Percentiles rank a stretch among this genome's conserved stretches.
phyloP scores from a whole-genome alignment of 2,113 vertebrate genomes.

The Gnathonemus longibarbis region DNA sequence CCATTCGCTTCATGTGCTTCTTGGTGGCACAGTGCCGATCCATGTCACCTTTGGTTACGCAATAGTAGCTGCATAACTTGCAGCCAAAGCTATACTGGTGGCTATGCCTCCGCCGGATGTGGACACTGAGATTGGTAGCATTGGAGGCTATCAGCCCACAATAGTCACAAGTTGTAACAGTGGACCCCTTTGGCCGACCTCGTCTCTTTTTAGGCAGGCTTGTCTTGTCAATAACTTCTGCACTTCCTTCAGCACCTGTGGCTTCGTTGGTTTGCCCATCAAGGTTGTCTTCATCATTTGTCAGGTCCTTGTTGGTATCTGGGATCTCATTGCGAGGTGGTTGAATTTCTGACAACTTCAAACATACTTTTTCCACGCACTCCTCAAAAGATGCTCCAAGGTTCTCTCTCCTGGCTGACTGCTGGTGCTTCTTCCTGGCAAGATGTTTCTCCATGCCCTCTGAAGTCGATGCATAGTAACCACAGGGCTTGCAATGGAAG shows the following conservation, averaged over 20 bases:
- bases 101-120: constrained; percentile 91
- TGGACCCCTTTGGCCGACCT: constrained; percentile 69
- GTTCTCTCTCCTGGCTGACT: constrained; percentile 69
- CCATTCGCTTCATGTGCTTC: constrained; percentile 80
- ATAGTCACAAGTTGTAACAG: constrained; percentile 75
- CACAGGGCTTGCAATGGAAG: constrained; percentile 81
- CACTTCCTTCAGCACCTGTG: constrained; percentile 28
- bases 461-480: constrained; percentile 75
- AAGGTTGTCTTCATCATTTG: background rate
- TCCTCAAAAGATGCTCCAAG: constrained; percentile 67
- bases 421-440: constrained; percentile 74
- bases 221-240: constrained; percentile 34
- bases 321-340: constrained; percentile 28
- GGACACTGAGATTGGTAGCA: constrained; percentile 86
- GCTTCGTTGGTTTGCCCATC: constrained; percentile 11
- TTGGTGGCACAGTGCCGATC: constrained; percentile 94
- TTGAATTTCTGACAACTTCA: constrained; percentile 56
- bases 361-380: constrained; percentile 76
- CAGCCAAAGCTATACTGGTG: constrained; percentile 91
- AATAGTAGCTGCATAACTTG: constrained; percentile 88
- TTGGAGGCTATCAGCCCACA: constrained; percentile 92
- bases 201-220: constrained; percentile 59
- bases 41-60: constrained; percentile 98
- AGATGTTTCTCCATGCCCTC: constrained; percentile 86
- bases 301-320: background rate